Conservation (phyloP, 1,140 invertebrate genomes). For the Meteorus sp. region DNA sequence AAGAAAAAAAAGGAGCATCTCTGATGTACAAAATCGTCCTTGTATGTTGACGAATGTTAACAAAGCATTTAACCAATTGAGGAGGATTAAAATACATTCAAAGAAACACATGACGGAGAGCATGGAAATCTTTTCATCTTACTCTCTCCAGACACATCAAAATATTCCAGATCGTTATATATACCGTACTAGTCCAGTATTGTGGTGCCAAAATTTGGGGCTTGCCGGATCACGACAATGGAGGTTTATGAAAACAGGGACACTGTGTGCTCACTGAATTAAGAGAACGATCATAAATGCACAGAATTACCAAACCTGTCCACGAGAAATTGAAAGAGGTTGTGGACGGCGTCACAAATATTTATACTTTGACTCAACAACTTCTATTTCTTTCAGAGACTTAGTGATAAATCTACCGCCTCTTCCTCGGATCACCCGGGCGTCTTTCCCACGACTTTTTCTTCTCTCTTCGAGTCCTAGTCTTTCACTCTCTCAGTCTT, state of each 20-base stretch:
- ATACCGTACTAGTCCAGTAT: not conserved
- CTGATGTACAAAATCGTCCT: too few species aligned
- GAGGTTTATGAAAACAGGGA: slow-evolving; percentile 5
- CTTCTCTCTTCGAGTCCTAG: slow-evolving; percentile 15
- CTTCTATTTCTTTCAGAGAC: not conserved
- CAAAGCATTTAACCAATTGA: too few species aligned
- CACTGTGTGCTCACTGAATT: not conserved
- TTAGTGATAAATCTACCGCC: slow-evolving; percentile 1
- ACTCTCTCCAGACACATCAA: not conserved
- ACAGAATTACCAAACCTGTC: not conserved
- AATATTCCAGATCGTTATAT: not conserved
- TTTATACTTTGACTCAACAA: not conserved
- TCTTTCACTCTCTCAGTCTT: not conserved
- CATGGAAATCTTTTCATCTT: not conserved
- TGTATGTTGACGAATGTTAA: too few species aligned
- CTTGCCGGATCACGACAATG: slow-evolving; percentile 19
- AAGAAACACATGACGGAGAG: too few species aligned
- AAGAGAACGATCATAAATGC: not conserved
- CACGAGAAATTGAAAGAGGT: not conserved
- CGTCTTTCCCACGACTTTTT: slow-evolving; percentile 17
- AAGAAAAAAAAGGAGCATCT: too few species aligned
- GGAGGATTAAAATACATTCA: too few species aligned
- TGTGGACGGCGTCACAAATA: not conserved
- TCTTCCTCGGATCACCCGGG: slow-evolving; percentile 7
- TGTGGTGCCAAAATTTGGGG: not conserved